Base-by-base conservation (phyloP, 2,888 invertebrate genomes). In the Heteromurus nitidus region DNA sequence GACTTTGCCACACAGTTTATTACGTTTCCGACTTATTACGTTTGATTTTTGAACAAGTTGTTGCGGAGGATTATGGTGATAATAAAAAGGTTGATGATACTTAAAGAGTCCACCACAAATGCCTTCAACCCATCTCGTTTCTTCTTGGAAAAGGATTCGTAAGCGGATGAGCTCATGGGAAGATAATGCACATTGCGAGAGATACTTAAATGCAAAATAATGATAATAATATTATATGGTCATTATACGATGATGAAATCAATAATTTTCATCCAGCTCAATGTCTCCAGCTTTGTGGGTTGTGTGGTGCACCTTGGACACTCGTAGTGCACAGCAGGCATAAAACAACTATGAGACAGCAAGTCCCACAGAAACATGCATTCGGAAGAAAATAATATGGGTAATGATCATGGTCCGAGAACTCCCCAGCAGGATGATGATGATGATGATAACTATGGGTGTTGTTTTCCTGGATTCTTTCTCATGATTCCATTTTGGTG, bases 171-270 rank as follows among this genome's bases (percentile, higher is more conserved):
- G 7, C n/a, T n/a, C n/a, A n/a, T n/a, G n/a, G n/a, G n/a, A n/a
- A n/a, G n/a, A n/a, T n/a, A n/a, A n/a, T n/a, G n/a, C n/a, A n/a
- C n/a, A n/a, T 53, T 20, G 13, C n/a, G 18, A 31, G 18, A 18
- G 18, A 64, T 31, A 30, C 64, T 26, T 67, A 58, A 76, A 60
- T 47, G 47, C 50, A 68, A 68, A 68, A 65, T 75, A 65, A 65
- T 67, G 22, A 75, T 74, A 24, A n/a, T n/a, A n/a, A 58, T 58
- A 68, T 68, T 76, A 67, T 68, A 36, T 65, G 65, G 55, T 68
- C 58, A 76, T 76, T 75, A 76, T 42, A n/a, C 9, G 28, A 74
- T 65, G 72, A 55, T 67, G 76, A 76, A 77, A 77, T 69, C 69
- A 77, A 62, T 77, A 77, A 69, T 77, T 69, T 31, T 53, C 28